phyloP scores from a whole-genome alignment of 1,140 invertebrate species.

The Episyrphus balteatus region DNA sequence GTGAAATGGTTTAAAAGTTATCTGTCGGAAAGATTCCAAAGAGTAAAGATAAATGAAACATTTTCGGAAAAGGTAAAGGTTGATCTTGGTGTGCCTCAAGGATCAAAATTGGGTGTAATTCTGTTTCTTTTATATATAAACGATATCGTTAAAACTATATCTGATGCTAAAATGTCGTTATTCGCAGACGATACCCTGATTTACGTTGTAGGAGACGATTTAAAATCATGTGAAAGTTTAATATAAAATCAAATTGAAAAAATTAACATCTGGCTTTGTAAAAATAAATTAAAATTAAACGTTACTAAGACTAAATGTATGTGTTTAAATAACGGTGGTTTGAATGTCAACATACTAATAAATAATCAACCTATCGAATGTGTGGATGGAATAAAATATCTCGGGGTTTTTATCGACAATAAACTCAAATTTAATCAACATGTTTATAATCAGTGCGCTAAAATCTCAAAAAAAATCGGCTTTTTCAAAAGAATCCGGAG shows the following conservation, averaged over 20 bases:
- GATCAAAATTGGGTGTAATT: constrained; percentile 5
- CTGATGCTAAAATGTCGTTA: background rate
- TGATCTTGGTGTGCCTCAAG: constrained; percentile 8
- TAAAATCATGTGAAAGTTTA: background rate
- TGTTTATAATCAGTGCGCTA: constrained; percentile 3
- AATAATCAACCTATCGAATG: constrained; percentile 2
- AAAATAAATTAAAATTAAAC: background rate
- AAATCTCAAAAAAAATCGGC: background rate
- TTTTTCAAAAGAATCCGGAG: constrained; percentile 8
- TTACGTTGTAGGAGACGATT: no score
- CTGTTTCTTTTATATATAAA: constrained; percentile 1
- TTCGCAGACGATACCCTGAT: background rate
- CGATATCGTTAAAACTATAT: background rate
- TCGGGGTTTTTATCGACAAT: constrained; percentile 7
- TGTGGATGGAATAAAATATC: constrained; percentile 8
- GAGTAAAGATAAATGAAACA: constrained; percentile 10
- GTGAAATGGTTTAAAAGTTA: no score
- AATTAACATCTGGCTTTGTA: background rate
- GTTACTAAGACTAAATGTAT: constrained; percentile 11
- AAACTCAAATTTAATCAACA: constrained; percentile 6
- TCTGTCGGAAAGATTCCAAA: no score
- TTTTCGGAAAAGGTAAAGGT: constrained; percentile 7
- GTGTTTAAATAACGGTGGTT: constrained; percentile 4
- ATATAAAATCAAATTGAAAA: background rate
- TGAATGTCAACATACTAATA: background rate